phyloP scores from a whole-genome alignment of 2,113 vertebrate genomes.

The Sinocyclocheilus rhinocerous region DNA sequence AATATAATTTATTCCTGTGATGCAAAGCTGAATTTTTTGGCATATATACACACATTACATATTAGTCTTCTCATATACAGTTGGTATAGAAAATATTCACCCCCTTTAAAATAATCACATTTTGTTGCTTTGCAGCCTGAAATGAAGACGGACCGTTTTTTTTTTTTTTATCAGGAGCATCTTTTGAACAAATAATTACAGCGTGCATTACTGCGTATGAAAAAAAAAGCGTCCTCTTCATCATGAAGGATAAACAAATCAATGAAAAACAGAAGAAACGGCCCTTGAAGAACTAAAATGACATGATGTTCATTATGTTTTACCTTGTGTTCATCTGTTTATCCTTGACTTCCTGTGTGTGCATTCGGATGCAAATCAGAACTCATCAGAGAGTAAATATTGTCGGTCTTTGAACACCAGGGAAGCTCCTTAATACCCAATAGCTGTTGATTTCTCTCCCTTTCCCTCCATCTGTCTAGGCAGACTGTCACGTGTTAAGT shows the following conservation, averaged over 20 bases:
- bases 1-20: too few relatives aligned
- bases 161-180: too few relatives aligned
- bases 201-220: not conserved
- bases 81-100: too few relatives aligned
- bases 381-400: conserved; percentile 78
- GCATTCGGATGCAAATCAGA: conserved; percentile 57
- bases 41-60: too few relatives aligned
- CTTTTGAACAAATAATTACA: not conserved
- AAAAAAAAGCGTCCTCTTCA: not conserved
- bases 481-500: conserved; percentile 69
- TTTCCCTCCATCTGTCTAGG: conserved; percentile 34
- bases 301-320: conserved; percentile 8
- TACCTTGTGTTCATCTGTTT: conserved; percentile 47
- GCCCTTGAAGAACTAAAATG: conserved; percentile 1
- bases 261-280: not conserved
- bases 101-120: too few relatives aligned
- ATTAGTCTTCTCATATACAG: too few relatives aligned
- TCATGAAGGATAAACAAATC: not conserved
- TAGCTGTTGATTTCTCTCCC: conserved; percentile 70
- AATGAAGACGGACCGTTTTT: too few relatives aligned
- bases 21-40: too few relatives aligned
- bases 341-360: conserved; percentile 37
- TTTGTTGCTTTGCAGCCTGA: too few relatives aligned
- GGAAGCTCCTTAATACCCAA: conserved; percentile 72
- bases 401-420: conserved; percentile 75